Evolutionary conservation across 2,113 vertebrate species (phyloP), one percentile per base, ranked within the genome.

Genomic region (Podiceps cristatus): DNA sequence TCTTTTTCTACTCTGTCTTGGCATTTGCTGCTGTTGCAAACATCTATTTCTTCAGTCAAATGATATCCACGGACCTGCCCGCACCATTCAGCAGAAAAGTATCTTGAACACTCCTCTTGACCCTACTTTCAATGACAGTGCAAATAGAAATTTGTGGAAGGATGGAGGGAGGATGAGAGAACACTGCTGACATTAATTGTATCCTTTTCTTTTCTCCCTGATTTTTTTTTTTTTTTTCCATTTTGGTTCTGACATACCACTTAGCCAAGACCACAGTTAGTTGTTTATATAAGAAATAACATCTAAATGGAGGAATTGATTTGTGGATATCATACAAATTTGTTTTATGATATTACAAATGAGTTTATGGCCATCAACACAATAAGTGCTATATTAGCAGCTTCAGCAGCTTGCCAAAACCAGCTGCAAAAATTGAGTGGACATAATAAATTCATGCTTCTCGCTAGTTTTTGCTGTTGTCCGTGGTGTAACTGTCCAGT

Each of bases 311-410:
- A 95, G 78, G 58, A 93, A 93, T 80, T 92, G 95, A 96, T 97
- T 94, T 95, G 90, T 89, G 77, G 80, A 50, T 93, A 93, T 95
- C 76, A 62, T 88, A 93, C 79, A 58, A 58, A 75, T 95, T 94
- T 84, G 67, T 12, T 94, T 96, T 95, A 93, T 63, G 72, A 72
- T 47, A 52, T 96, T 94, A 85, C 73, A 93, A 79, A 96, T 96
- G 45, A 89, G 68, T 96, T 97, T 87, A 91, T 75, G 87, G 91
- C 92, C 60, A 69, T 96, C 95, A 93, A 56, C 29, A n/a, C 71
- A 92, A 37, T 91, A 93, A 94, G 29, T 90, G 92, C 49, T 88
- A 73, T 95, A 96, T 94, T 98, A 96, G 86, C 52, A 90, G 87
- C 78, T 78, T 90, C 45, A 96, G 79, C 60, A 91, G 80, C 94